These are phyloP conservation scores for Sceliomorpha sp. DNA, from an alignment of 2,888 invertebrate genomes.

Conservation along the genomic window DNA sequence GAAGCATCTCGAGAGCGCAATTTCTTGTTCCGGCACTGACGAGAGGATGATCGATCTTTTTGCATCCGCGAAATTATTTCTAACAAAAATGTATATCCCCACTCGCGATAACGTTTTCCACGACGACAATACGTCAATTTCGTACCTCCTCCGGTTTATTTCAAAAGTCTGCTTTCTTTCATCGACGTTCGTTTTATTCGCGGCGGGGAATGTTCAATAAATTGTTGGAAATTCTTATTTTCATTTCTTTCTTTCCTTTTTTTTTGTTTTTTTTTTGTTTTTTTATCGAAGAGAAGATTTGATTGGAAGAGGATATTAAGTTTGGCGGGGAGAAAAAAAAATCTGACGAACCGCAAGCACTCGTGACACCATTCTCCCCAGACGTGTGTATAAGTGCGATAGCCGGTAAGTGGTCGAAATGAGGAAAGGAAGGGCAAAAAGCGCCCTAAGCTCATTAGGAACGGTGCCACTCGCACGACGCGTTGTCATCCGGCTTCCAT, in stretches of 20 bases:
- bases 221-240: too few relatives aligned
- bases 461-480: slow-evolving; percentile 26
- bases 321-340: slow-evolving; percentile 2
- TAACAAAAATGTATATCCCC: slow-evolving; percentile 9
- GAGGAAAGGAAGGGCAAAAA: slow-evolving; percentile 22
- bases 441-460: slow-evolving; percentile 48
- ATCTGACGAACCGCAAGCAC: slow-evolving; percentile 14
- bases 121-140: too few relatives aligned
- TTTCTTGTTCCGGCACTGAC: slow-evolving; percentile 39
- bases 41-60: slow-evolving; percentile 47
- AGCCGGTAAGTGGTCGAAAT: slow-evolving; percentile 25
- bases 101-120: too few relatives aligned
- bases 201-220: too few relatives aligned
- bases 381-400: slow-evolving; percentile 23
- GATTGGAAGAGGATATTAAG: too few relatives aligned
- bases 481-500: slow-evolving; percentile 51
- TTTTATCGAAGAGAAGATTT: too few relatives aligned
- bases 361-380: slow-evolving; percentile 9
- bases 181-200: too few relatives aligned
- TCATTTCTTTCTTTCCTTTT: too few relatives aligned
- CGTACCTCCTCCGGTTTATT: too few relatives aligned
- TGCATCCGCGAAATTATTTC: slow-evolving; percentile 20
- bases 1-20: slow-evolving; percentile 43
- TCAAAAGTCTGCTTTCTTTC: too few relatives aligned
- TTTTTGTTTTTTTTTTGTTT: too few relatives aligned